phyloP scores from a whole-genome alignment of 2,113 vertebrate genomes.

The Podarcis raffonei region DNA sequence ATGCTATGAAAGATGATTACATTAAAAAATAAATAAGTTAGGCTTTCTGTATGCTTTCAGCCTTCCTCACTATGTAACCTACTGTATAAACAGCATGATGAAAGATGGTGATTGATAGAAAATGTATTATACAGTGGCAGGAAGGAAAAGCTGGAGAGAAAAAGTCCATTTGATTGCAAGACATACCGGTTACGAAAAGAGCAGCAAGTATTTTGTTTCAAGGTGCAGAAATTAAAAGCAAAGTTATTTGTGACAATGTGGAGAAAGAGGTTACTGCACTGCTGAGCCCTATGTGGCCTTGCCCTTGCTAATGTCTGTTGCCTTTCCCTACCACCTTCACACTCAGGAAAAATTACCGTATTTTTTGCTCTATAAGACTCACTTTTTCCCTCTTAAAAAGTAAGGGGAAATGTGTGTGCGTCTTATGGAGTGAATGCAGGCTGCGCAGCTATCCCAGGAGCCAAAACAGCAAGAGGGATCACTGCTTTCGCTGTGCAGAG shows the following conservation, averaged over 20 bases:
- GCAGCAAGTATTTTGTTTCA: conserved; percentile 49
- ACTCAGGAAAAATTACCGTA: conserved; percentile 65
- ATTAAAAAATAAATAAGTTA: conserved; percentile 66
- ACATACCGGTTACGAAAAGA: conserved; percentile 40
- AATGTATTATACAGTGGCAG: conserved; percentile 56
- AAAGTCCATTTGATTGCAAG: conserved; percentile 59
- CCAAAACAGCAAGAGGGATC: too few species aligned
- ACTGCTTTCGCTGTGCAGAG: too few species aligned
- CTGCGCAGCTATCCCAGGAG: too few species aligned
- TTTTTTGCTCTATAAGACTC: too few species aligned
- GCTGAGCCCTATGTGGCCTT: conserved; percentile 22
- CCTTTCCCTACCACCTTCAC: conserved; percentile 64
- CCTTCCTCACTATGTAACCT: conserved; percentile 48
- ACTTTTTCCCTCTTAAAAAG: too few species aligned
- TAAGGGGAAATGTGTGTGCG: too few species aligned
- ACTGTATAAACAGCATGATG: conserved; percentile 60
- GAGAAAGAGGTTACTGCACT: conserved; percentile 50
- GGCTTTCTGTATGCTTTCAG: conserved; percentile 34
- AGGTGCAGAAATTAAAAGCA: conserved; percentile 54
- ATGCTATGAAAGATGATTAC: conserved; percentile 67
- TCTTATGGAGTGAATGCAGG: too few species aligned
- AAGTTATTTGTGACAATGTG: conserved; percentile 64
- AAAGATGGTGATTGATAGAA: conserved; percentile 65
- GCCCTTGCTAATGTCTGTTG: conserved; percentile 44
- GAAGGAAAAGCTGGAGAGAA: conserved; percentile 61